Evolutionary conservation across 2,888 invertebrate species (phyloP), one percentile per base, ranked within the genome.

Genomic region (Terebella lapidaria): DNA sequence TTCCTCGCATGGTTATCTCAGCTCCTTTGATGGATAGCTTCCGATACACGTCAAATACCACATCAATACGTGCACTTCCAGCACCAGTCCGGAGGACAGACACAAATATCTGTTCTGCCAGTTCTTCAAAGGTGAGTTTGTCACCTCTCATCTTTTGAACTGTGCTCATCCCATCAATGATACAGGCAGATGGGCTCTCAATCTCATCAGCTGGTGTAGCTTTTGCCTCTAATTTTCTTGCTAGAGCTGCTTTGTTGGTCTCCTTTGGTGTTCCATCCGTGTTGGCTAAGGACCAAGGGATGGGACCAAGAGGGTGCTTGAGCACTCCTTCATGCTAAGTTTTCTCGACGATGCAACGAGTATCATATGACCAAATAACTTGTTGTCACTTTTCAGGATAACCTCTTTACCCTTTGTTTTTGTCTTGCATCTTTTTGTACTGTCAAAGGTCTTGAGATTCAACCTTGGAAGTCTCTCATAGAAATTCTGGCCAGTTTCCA

Each of bases 31-130:
- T 67, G 26, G 61, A 63, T 22, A 42, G 49, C 15, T 61, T 57
- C 49, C 26, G 49, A 53, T 66, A 66, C 1, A 54, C 55, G 56
- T 66, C 59, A 54, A 67, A 64, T 5, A 66, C 61, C 22, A 49
- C 49, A 49, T 49, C 49, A 10, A 49, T 24, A 49, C 49, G 49
- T 20, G 24, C 22, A 49, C 49, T 49, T 15, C 49, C 22, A n/a
- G n/a, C 28, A 20, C 54, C 54, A 24, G 29, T 49, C 1, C 35
- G 42, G 15, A 63, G 56, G n/a, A 57, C 54, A 15, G 30, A 18
- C 3, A 10, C 30, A 24, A 67, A 47, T 2, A 58, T 15, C n/a
- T n/a, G 45, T 26, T 67, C 49, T 22, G 59, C 27, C 24, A 64
- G 46, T 22, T 64, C 57, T 28, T 28, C 60, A 56, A 63, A 65